Base-by-base conservation (phyloP, 1,140 invertebrate genomes). In the Saccostrea cuccullata region DNA sequence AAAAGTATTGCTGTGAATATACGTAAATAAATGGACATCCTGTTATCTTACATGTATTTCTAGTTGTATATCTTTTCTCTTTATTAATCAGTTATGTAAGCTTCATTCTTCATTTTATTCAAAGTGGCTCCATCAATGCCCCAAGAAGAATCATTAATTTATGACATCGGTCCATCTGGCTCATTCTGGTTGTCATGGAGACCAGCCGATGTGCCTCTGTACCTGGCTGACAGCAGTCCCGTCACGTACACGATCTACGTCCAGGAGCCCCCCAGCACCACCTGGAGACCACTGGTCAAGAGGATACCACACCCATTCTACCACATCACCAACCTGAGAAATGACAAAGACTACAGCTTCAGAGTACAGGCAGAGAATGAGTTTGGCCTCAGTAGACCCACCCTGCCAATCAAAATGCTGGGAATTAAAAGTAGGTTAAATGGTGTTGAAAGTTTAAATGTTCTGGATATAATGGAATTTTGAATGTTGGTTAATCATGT, bases 291-390 rank as follows among this genome's bases (percentile, higher is more conserved):
- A 5, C 85, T 93, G n/a, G 92, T 92, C 2, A 55, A 89, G 20
- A 86, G 91, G 13, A 91, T 94, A 20, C 90, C 92, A 56, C 90
- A 93, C 86, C 93, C 92, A 8, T 91, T 88, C 92, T 99, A 99
- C 93, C 97, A 98, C 92, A 97, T 99, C 13, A 98, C 98, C 96
- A 98, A 98, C 15, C 95, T 99, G 84, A 97, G 98, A 94, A 97
- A 98, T 9, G 98, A 98, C 93, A 97, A 96, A 90, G 97, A 98
- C 90, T 99, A 99, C 95, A 96, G 97, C 91, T 99, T 99, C 96
- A 96, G 98, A 82, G 96, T 99, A 0, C 96, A 98, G 83, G 99
- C 99, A 55, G 98, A 99, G 94, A 99, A 99, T 95, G 98, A 99
- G 40, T 94, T 89, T 86, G 94, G 94, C 20, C 87, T 91, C 55